Base-by-base conservation (phyloP, 2,888 invertebrate species). In the Agrochola lota region DNA sequence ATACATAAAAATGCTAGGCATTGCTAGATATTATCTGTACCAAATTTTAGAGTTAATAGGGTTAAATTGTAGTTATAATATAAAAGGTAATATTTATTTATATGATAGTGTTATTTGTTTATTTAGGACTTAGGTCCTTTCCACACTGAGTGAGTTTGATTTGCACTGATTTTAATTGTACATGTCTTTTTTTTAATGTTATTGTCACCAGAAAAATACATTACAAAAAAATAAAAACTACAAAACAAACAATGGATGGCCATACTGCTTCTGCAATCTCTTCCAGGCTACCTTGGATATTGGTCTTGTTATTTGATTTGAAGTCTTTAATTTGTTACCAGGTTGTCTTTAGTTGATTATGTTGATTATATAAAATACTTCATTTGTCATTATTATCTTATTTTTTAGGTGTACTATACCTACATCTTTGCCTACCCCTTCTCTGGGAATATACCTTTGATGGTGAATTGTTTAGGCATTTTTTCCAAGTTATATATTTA, bases 21-120 rank as follows among this genome's bases (percentile, higher is more conserved):
- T 71, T 77, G 77, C 69, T 85, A 81, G 78, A 60, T 70, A 71
- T 62, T 30, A 15, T 26, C 52, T 52, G 71, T 46, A 81, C 49
- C 67, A 74, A 76, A 80, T 70, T 26, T 35, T 72, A 64, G 71
- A 30, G 46, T 55, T n/a, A 57, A 6, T 57, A 57, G 57, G 15
- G 15, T 59, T 60, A 60, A 60, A 60, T 43, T 12, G 7, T 73
- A 35, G 30, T 40, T 59, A 52, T 26, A 52, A 35, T 43, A 59
- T 30, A 59, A 11, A 43, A 1, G 20, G 35, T 67, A 49, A 59
- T 60, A 35, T 70, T n/a, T 63, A 74, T 71, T 66, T 9, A 12
- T 8, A 43, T 64, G 17, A 8, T n/a, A 52, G 11, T 46, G 20
- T 74, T 66, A 9, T n/a, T 80, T 52, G 20, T 66, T 73, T 73